Percentiles rank a stretch among this genome's conserved stretches.
These are phyloP conservation scores for Acrobasis consociella DNA, from an alignment of 2,888 invertebrate genomes.

Conservation along the genomic window DNA sequence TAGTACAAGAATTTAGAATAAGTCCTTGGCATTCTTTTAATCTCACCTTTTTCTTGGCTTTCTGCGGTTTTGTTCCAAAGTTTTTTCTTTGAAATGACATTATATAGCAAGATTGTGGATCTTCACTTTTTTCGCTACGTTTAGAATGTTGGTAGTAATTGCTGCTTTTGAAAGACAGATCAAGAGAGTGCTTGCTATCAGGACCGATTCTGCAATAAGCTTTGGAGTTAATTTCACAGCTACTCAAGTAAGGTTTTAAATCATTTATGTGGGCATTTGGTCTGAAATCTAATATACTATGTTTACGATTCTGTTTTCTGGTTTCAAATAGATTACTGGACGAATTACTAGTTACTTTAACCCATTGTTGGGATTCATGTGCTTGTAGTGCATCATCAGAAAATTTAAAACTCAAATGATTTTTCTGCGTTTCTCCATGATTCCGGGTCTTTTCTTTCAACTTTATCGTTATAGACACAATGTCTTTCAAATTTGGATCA, in stretches of 20 bases:
- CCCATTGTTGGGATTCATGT: constrained; percentile 38
- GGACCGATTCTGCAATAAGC: constrained; percentile 37
- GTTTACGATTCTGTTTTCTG: constrained; percentile 15
- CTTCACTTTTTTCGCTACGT: constrained; percentile 39
- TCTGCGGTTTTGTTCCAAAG: constrained; percentile 35
- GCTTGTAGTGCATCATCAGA: constrained; percentile 37
- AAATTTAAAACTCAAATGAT: constrained; percentile 48
- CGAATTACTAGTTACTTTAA: constrained; percentile 30
- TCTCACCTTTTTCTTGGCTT: constrained; percentile 39
- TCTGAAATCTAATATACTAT: constrained; percentile 2
- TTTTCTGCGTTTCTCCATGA: constrained; percentile 39
- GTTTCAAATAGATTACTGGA: constrained; percentile 38
- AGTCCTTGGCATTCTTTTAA: constrained; percentile 37
- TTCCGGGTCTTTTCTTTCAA: constrained; percentile 50
- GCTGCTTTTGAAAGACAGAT: constrained; percentile 43
- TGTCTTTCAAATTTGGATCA: constrained; percentile 44
- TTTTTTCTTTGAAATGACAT: constrained; percentile 52
- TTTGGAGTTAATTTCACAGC: constrained; percentile 55
- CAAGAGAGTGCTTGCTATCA: constrained; percentile 45
- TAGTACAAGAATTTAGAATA: constrained; percentile 27
- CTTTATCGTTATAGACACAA: constrained; percentile 55
- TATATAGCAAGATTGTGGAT: constrained; percentile 52
- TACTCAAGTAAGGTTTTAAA: constrained; percentile 50
- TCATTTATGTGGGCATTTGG: constrained; percentile 31
- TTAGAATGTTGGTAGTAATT: constrained; percentile 33